A percentile compares a stretch with the other conserved stretches of the same genome.
phyloP scores from a whole-genome alignment of 2,888 invertebrate genomes.

The Cephus rjabovi region DNA sequence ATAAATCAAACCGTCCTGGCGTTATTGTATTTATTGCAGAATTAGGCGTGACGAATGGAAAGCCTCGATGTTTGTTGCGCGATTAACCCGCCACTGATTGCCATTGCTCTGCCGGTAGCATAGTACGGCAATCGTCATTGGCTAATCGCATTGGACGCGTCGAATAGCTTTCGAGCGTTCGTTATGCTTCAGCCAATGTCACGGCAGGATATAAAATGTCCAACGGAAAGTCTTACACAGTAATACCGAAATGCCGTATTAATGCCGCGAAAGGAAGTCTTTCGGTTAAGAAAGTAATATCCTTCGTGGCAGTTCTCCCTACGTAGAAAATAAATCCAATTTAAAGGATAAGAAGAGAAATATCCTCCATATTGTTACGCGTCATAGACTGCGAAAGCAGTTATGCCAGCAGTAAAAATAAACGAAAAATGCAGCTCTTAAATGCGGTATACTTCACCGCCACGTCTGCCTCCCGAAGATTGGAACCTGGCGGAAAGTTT shows the following conservation, averaged over 20 bases:
- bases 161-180: background rate
- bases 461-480: background rate
- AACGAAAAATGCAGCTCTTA: background rate
- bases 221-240: background rate
- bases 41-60: constrained; percentile 35
- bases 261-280: background rate
- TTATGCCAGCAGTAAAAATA: background rate
- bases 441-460: background rate
- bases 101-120: background rate
- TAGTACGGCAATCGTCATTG: background rate
- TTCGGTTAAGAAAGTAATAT: background rate
- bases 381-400: background rate
- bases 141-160: background rate
- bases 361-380: background rate
- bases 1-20: constrained; percentile 34
- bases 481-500: background rate
- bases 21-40: constrained; percentile 36
- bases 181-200: background rate
- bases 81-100: background rate
- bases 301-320: background rate
- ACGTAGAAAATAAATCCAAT: background rate
- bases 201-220: background rate
- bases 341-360: background rate
- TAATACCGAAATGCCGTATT: background rate
- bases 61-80: background rate